These are phyloP conservation scores for Urocyon cinereoargenteus DNA, from an alignment of 2,797 vertebrate genomes.

Conservation along the genomic window DNA sequence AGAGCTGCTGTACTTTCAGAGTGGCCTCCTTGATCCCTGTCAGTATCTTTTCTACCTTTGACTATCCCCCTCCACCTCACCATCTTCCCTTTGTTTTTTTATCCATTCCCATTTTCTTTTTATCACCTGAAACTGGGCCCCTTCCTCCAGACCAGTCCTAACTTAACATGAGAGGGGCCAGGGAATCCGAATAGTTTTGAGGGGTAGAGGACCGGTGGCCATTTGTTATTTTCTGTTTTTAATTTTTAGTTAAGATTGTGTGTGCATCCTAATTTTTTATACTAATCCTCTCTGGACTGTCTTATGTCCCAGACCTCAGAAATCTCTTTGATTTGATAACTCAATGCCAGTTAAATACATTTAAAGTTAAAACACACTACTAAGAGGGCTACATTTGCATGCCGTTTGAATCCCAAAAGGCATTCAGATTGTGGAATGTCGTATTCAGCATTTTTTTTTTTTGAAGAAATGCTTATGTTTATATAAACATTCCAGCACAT, in stretches of 20 bases:
- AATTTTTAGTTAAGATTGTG: not conserved
- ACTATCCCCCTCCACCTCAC: accelerated
- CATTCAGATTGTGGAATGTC: not conserved
- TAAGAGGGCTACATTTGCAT: not conserved
- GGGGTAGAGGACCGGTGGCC: not conserved
- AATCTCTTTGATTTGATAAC: not conserved
- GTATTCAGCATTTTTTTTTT: not conserved
- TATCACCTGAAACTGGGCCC: not conserved
- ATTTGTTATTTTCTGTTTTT: not conserved
- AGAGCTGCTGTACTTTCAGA: not conserved
- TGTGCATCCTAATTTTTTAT: not conserved
- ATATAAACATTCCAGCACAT: not conserved
- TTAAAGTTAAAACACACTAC: not conserved
- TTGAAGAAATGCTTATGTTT: not conserved
- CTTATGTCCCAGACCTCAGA: not conserved
- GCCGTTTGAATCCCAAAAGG: not conserved
- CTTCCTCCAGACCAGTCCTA: not conserved
- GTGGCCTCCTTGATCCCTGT: not conserved
- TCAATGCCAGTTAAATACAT: not conserved
- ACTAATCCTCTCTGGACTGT: not conserved
- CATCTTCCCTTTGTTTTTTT: not conserved
- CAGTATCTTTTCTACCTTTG: not conserved
- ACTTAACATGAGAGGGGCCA: not conserved
- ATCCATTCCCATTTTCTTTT: not conserved
- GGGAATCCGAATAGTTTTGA: not conserved